Base-by-base conservation (phyloP, 2,113 vertebrate species). In the Scopus umbretta region DNA sequence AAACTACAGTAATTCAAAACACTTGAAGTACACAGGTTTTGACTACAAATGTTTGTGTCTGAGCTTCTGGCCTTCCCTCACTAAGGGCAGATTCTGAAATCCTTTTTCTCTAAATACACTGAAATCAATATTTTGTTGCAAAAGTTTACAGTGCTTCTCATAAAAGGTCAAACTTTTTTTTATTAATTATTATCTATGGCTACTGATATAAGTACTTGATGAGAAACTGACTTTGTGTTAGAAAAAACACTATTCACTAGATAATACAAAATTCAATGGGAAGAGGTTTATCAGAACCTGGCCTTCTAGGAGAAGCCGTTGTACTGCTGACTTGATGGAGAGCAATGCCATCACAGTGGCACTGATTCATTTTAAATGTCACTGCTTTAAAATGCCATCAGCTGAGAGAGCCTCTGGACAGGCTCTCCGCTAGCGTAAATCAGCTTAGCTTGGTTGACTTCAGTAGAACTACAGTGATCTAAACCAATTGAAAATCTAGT, bases 301-400 rank as follows among this genome's bases (percentile, higher is more conserved):
- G n/a, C 50, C 78, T 92, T 79, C 75, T 55, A 74, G 52, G 40
- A 61, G 65, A 86, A 86, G 56, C 36, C 5, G 4, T 13, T 80
- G 68, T 78, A 55, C 76, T 82, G 17, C 65, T 42, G 76, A 79
- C 50, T 50, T 63, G 74, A 82, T 40, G 76, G 70, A 94, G 72
- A 93, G 68, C 88, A 80, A 68, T 65, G 75, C 36, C 80, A 65
- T 74, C 68, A 23, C 61, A 32, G 90, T 72, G 91, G 67, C 94
- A 72, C 61, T 45, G 86, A 92, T 91, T 94, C 88, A 91, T 91
- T 92, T 81, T 52, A 94, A 94, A 96, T 89, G 88, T 86, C 95
- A 95, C 61, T 78, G 68, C 72, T 94, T 86, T 91, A 71, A 96
- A 97, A 94, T 86, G 92, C 88, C 88, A 79, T 90, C 80, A 65